Percentiles rank a stretch among this genome's conserved stretches.
phyloP scores from a whole-genome alignment of 1,140 invertebrate genomes.

The Drosophila trapezifrons region DNA sequence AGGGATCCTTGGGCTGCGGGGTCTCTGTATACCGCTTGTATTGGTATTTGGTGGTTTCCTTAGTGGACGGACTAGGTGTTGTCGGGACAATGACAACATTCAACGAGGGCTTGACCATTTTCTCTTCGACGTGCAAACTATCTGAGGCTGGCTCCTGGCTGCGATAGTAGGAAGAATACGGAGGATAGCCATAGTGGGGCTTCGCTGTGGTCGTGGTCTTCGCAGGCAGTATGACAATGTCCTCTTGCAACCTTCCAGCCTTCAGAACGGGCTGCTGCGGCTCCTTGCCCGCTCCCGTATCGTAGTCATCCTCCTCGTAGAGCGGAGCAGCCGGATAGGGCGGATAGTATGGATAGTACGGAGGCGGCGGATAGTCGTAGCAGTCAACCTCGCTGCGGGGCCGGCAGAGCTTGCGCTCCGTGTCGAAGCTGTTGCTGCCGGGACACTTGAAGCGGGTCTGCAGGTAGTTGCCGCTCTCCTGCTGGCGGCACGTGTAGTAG shows the following conservation, averaged over 20 bases:
- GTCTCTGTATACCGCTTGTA: conserved; percentile 8
- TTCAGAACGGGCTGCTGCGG: neutral
- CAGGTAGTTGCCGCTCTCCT: conserved; percentile 66
- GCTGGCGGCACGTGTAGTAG: conserved; percentile 82
- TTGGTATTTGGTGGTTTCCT: conserved; percentile 19
- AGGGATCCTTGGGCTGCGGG: neutral
- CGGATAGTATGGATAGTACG: conserved; percentile 52
- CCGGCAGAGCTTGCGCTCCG: conserved; percentile 48
- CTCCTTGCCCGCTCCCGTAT: conserved; percentile 8
- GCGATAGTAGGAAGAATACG: conserved; percentile 7
- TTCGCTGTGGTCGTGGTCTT: conserved; percentile 10
- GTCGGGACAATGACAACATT: conserved; percentile 14
- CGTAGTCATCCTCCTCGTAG: conserved; percentile 53
- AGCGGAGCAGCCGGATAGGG: conserved; percentile 45
- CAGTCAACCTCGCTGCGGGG: conserved; percentile 57
- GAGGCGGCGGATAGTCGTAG: conserved; percentile 31
- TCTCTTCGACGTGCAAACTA: neutral
- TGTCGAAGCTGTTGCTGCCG: conserved; percentile 61
- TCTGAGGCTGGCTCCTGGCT: neutral
- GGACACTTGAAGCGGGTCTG: conserved; percentile 82
- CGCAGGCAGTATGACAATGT: conserved; percentile 29
- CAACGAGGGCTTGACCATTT: neutral
- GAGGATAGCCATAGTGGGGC: conserved; percentile 31
- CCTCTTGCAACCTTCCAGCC: no score
- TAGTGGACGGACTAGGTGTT: neutral